phyloP scores from a whole-genome alignment of 92 coral and sea anemone genomes.

The Anthopleura xanthogrammica region DNA sequence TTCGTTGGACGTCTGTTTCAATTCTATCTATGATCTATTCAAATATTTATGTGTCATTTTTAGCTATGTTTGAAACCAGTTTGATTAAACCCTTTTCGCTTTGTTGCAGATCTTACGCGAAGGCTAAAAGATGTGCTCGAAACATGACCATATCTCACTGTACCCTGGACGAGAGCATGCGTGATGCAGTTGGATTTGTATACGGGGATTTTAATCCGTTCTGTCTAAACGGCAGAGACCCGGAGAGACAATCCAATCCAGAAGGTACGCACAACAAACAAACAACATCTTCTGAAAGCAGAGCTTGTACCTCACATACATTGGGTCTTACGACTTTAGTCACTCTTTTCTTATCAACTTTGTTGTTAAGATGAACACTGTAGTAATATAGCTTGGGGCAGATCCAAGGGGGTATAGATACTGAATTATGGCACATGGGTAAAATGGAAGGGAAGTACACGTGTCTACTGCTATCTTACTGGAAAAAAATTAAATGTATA shows the following conservation, averaged over 20 bases:
- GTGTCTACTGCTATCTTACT: no score
- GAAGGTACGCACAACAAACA: conserved; percentile 1
- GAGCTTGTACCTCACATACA: neutral
- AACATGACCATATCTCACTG: conserved; percentile 30
- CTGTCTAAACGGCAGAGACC: conserved; percentile 28
- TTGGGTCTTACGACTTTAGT: neutral
- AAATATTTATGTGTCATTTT: no score
- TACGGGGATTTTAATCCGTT: conserved; percentile 42
- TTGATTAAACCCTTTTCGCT: no score
- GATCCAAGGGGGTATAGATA: no score
- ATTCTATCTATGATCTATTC: no score
- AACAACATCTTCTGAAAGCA: neutral
- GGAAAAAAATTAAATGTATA: no score
- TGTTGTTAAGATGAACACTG: neutral
- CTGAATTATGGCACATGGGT: no score
- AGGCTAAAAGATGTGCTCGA: conserved; percentile 29
- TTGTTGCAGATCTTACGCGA: conserved; percentile 18
- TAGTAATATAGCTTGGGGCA: no score
- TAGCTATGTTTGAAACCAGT: no score
- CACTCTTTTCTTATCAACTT: neutral
- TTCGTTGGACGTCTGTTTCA: no score
- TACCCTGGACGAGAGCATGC: conserved; percentile 13
- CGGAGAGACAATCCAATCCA: neutral
- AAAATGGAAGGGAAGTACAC: no score
- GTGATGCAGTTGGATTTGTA: neutral